These are phyloP conservation scores for Crotalus adamanteus DNA, from an alignment of 2,797 vertebrate species.

Conservation along the genomic window DNA sequence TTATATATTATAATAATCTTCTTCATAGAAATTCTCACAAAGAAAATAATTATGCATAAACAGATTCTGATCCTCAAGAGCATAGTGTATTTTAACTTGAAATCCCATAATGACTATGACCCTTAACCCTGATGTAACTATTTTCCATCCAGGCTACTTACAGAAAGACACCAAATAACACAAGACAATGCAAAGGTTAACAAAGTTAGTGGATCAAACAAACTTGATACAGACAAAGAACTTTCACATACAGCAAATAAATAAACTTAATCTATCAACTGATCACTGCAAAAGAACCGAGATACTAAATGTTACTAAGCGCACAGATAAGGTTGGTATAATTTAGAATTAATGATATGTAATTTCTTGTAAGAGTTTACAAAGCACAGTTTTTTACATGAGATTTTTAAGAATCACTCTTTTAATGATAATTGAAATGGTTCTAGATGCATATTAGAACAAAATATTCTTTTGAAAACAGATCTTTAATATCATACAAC, in stretches of 20 bases:
- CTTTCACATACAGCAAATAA: slow-evolving; percentile 78
- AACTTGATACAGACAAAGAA: slow-evolving; percentile 82
- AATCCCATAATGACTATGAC: slow-evolving; percentile 74
- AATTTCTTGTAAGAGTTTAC: slow-evolving; percentile 32
- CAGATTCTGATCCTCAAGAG: slow-evolving; percentile 66
- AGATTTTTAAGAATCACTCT: slow-evolving; percentile 27
- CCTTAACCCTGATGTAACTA: slow-evolving; percentile 74
- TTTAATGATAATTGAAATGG: slow-evolving; percentile 2
- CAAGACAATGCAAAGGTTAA: slow-evolving; percentile 78
- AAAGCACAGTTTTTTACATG: slow-evolving; percentile 9
- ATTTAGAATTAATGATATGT: slow-evolving; percentile 62
- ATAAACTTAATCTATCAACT: slow-evolving; percentile 71
- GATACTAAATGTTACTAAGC: slow-evolving; percentile 71
- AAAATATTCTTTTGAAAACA: background rate
- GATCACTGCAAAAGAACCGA: slow-evolving; percentile 73
- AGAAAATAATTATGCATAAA: slow-evolving; percentile 73
- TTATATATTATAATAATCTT: slow-evolving; percentile 65
- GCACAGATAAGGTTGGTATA: slow-evolving; percentile 61
- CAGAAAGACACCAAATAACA: slow-evolving; percentile 73
- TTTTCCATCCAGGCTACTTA: slow-evolving; percentile 69
- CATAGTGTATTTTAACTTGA: slow-evolving; percentile 69
- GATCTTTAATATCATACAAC: background rate
- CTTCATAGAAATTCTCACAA: slow-evolving; percentile 68
- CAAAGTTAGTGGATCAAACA: slow-evolving; percentile 81
- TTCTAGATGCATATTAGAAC: background rate